Evolutionary conservation across 2,888 invertebrate species (phyloP), one percentile per base, ranked within the genome.

Genomic region (Colostygia pectinataria): DNA sequence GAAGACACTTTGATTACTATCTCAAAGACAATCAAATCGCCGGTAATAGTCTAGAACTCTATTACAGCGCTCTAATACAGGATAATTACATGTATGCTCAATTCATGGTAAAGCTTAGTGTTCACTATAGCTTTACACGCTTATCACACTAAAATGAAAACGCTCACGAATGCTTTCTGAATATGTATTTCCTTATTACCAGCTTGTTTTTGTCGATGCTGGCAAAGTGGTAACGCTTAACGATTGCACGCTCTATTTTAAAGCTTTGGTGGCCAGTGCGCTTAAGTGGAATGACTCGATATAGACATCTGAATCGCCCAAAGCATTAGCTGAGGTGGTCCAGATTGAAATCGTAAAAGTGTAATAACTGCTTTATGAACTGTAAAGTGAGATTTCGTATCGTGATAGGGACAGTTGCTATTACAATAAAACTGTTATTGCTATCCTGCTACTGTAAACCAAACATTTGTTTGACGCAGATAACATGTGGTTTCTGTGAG

Each of bases 261-360:
- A 24, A 9, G 41, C 36, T 44, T 29, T 20, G 10, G 38, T 24
- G 66, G 71, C 72, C 31, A 25, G 18, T 18, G 8, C 73, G 66
- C 34, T 9, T 71, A 66, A 57, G 67, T 72, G 67, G 68, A 83
- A 83, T 80, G 78, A 66, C 76, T 83, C 80, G 71, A 83, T 83
- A 69, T 36, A 59, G 65, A 70, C 68, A 71, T 65, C 62, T 59
- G 61, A 54, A 67, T 59, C 60, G 79, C 80, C 74, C 45, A 57
- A 20, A 67, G 77, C 71, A 59, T 58, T 61, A 63, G 48, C 44
- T 57, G 44, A 50, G 77, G 78, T 77, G 80, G 80, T 77, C 77
- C 66, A 65, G 68, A 73, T 76, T 69, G 59, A 49, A 60, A 75
- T 74, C 72, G 55, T 74, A 71, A 72, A 73, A 65, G 44, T 65